These are phyloP conservation scores for Cyclargus thomasi DNA, from an alignment of 1,140 invertebrate species.

Conservation along the genomic window DNA sequence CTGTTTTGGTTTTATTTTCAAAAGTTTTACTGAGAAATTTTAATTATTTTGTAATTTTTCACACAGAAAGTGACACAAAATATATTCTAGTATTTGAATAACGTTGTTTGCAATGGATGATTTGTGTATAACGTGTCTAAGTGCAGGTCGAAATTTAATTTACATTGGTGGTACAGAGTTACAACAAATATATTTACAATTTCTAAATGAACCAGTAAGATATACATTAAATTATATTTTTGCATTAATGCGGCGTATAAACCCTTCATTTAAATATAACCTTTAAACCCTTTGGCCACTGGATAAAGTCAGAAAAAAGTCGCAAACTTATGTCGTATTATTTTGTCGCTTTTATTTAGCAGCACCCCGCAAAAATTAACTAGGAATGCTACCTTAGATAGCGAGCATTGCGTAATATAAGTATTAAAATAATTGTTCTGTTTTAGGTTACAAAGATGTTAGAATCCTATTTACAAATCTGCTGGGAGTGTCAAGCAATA, in stretches of 20 bases:
- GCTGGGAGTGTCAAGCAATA: conserved; percentile 50
- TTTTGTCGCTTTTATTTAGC: too few species aligned
- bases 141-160: conserved; percentile 40
- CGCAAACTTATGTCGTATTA: too few species aligned
- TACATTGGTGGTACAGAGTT: conserved; percentile 40
- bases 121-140: conserved; percentile 48
- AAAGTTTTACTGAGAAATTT: neutral
- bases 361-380: too few species aligned
- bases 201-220: conserved; percentile 39
- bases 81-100: neutral
- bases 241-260: too few species aligned
- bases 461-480: conserved; percentile 27
- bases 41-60: too few species aligned
- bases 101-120: conserved; percentile 37
- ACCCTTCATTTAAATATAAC: too few species aligned
- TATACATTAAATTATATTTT: too few species aligned
- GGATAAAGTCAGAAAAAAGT: too few species aligned
- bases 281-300: too few species aligned
- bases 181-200: conserved; percentile 43
- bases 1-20: neutral
- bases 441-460: conserved; percentile 10
- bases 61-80: neutral
- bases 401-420: too few species aligned
- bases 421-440: neutral
- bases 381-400: too few species aligned